Base-by-base conservation (phyloP, 1,140 invertebrate genomes). In the Phocides pigmalion region DNA sequence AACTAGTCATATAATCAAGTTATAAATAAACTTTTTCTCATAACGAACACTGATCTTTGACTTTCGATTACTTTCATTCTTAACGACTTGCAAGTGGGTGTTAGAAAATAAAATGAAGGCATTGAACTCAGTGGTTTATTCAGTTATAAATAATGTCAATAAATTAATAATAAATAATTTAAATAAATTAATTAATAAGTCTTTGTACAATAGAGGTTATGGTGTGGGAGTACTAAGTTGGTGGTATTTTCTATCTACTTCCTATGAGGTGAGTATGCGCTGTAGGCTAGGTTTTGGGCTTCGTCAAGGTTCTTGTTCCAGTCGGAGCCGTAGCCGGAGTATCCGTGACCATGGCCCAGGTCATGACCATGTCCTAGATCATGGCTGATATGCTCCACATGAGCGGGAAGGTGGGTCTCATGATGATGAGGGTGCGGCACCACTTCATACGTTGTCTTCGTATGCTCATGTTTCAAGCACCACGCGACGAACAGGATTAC, bases 221-320 rank as follows among this genome's bases (percentile, higher is more conserved):
- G 49, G 35, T 16, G 71, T 61, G 42, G 25, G n/a, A 70, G 28
- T 3, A 39, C 0, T 28, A 44, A 46, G 73, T 78, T 84, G 65
- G 67, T 75, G 61, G 67, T 37, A 64, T 64, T 59, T 50, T 66
- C 42, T 76, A 67, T 74, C 74, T 81, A 87, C 37, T 82, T 81
- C 37, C 70, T 79, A 46, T 85, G 82, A 0, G 73, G 78, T 9
- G 86, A 77, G 66, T 91, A 91, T 1, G 76, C 89, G 32, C 78
- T 78, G 74, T 91, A 91, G 11, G 89, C 89, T 5, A 91, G 70
- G 53, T 85, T 83, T 50, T 91, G 89, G 14, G 79, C 83, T 6
- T 91, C 89, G 12, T 91, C 89, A 8, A 89, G 68, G 74, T 89
- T 90, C 62, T 90, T 90, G 85, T 81, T 89, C 88, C 88, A 91